Percentiles rank a stretch among this genome's conserved stretches.
phyloP scores from a whole-genome alignment of 2,113 vertebrate species.

The Rhinolophus sinicus region DNA sequence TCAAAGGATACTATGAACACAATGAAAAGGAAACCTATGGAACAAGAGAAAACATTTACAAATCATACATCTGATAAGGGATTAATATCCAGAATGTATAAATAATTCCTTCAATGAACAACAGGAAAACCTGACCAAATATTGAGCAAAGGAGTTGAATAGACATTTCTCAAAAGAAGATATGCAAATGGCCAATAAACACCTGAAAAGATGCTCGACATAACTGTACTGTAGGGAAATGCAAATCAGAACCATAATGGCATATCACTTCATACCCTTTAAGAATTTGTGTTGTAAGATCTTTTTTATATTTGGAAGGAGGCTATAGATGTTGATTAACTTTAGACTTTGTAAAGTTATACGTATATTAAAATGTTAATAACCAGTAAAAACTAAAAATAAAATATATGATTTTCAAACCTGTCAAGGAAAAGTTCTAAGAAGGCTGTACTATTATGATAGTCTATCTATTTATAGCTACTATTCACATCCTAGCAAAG shows the following conservation, averaged over 20 bases:
- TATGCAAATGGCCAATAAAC: not conserved
- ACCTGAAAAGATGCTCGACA: not conserved
- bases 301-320: conserved; percentile 13
- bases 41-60: not conserved
- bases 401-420: not conserved
- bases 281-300: not conserved
- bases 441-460: not conserved
- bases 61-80: not conserved
- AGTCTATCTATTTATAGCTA: not conserved
- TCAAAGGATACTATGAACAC: not conserved
- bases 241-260: not conserved
- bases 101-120: not conserved
- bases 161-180: not conserved
- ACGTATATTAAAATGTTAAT: not conserved
- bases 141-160: not conserved
- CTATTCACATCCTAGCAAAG: conserved; percentile 6
- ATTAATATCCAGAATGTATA: not conserved
- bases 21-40: not conserved
- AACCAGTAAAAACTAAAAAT: not conserved
- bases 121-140: not conserved
- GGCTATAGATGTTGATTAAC: not conserved
- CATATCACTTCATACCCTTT: not conserved
- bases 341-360: not conserved
- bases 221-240: not conserved
- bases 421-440: not conserved